Conservation (phyloP, 2,113 vertebrate genomes). For the Calidris pygmaea region DNA sequence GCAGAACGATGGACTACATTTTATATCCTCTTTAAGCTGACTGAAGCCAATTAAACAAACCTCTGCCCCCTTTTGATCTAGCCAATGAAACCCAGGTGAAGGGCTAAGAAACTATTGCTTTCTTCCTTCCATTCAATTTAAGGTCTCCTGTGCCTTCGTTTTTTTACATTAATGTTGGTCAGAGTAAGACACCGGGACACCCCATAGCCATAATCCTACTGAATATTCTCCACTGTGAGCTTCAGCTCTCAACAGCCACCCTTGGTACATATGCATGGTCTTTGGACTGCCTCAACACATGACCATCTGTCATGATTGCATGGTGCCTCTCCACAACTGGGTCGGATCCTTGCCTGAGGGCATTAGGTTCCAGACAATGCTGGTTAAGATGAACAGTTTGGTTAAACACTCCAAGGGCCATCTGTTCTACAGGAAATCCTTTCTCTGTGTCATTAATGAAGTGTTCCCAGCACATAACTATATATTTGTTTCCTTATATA, state of each 20-base stretch:
- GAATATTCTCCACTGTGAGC: background rate
- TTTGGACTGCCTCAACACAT: background rate
- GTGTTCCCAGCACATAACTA: constrained; percentile 51
- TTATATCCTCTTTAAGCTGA: background rate
- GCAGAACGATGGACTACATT: background rate
- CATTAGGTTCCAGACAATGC: constrained; percentile 58
- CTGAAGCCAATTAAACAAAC: background rate
- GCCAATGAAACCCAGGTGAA: background rate
- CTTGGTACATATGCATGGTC: background rate
- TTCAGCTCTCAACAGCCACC: background rate
- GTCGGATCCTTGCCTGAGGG: constrained; percentile 57
- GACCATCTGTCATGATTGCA: constrained; percentile 52
- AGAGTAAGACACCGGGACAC: background rate
- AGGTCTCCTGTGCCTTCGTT: fast-evolving
- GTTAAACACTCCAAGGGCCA: constrained; percentile 44
- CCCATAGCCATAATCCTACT: background rate
- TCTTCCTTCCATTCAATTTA: background rate
- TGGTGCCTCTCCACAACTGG: constrained; percentile 54
- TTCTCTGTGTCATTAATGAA: constrained; percentile 44
- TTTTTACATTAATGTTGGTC: background rate
- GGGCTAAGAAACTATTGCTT: background rate
- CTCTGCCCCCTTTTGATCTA: background rate
- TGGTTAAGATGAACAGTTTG: constrained; percentile 54
- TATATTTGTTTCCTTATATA: background rate
- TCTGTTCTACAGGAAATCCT: constrained; percentile 63